Percentiles rank a stretch among this genome's conserved stretches.
Evolutionary conservation across 2,888 invertebrate genomes (phyloP).

Genomic region (Ichneumon xanthorius): DNA sequence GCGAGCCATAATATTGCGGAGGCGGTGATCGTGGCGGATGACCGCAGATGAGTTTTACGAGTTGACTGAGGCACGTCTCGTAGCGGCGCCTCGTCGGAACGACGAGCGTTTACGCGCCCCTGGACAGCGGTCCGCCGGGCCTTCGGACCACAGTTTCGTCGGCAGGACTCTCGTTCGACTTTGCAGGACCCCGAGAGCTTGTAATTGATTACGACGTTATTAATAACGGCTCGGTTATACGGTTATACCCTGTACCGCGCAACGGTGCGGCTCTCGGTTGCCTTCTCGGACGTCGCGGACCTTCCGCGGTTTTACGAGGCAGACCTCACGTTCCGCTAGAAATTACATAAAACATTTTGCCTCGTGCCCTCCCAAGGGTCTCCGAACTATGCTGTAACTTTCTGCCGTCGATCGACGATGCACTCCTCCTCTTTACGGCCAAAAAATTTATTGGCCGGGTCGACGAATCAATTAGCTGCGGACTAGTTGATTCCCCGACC

Average conservation of each 20-base stretch:
- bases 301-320: slow-evolving; percentile 54
- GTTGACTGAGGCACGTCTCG: slow-evolving; percentile 76
- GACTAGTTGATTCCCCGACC: no score
- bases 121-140: slow-evolving; percentile 23
- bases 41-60: slow-evolving; percentile 82
- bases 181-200: slow-evolving; percentile 69
- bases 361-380: background rate
- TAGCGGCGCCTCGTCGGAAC: slow-evolving; percentile 73
- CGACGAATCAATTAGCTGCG: no score
- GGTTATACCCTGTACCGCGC: slow-evolving; percentile 21
- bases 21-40: slow-evolving; percentile 69
- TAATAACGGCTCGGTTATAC: slow-evolving; percentile 72
- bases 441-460: background rate
- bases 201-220: slow-evolving; percentile 81
- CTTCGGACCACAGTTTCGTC: slow-evolving; percentile 52
- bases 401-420: slow-evolving; percentile 18
- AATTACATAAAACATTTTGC: slow-evolving; percentile 43
- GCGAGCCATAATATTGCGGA: slow-evolving; percentile 31
- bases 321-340: slow-evolving; percentile 19
- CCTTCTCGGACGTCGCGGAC: slow-evolving; percentile 49
- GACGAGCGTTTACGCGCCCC: slow-evolving; percentile 73
- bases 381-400: slow-evolving; percentile 1
- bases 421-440: background rate
- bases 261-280: slow-evolving; percentile 18
- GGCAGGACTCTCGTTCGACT: slow-evolving; percentile 50